A percentile compares a stretch with the other conserved stretches of the same genome.
phyloP scores from a whole-genome alignment of 1,140 invertebrate genomes.

The Ceratina australensis region DNA sequence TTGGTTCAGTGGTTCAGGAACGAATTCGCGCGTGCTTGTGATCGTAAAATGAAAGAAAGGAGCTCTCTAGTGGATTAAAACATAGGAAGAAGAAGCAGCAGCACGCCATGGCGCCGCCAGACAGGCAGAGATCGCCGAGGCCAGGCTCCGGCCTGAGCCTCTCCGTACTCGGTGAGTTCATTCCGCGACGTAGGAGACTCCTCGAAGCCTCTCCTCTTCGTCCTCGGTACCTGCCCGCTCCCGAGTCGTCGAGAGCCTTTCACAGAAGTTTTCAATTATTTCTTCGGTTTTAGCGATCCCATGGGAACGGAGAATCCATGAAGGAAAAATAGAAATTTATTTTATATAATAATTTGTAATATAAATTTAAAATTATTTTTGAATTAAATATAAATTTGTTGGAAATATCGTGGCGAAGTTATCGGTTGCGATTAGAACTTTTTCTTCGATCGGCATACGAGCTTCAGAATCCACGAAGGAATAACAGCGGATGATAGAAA shows the following conservation, averaged over 20 bases:
- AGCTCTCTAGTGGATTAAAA: slow-evolving; percentile 33
- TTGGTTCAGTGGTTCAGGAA: not conserved
- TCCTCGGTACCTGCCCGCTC: not conserved
- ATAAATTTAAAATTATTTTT: no score
- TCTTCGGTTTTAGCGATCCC: no score
- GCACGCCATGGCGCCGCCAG: slow-evolving; percentile 72
- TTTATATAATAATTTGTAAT: no score
- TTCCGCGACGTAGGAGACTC: not conserved
- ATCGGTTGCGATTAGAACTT: no score
- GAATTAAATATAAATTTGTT: no score
- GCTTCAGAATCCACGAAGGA: no score
- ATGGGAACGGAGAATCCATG: no score
- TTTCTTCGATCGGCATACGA: no score
- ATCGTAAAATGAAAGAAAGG: slow-evolving; percentile 34
- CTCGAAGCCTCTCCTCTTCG: not conserved
- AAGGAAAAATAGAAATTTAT: no score
- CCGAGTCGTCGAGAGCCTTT: slow-evolving; percentile 1
- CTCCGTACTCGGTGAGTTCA: slow-evolving; percentile 73
- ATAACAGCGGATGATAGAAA: no score
- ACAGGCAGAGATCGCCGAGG: slow-evolving; percentile 69
- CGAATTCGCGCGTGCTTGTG: slow-evolving; percentile 24
- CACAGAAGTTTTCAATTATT: slow-evolving; percentile 1
- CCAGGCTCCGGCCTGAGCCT: slow-evolving; percentile 72
- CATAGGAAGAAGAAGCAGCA: no score
- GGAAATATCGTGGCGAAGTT: no score